phyloP scores from a whole-genome alignment of 2,113 vertebrate genomes.

The Cyprinodon tularosa region DNA sequence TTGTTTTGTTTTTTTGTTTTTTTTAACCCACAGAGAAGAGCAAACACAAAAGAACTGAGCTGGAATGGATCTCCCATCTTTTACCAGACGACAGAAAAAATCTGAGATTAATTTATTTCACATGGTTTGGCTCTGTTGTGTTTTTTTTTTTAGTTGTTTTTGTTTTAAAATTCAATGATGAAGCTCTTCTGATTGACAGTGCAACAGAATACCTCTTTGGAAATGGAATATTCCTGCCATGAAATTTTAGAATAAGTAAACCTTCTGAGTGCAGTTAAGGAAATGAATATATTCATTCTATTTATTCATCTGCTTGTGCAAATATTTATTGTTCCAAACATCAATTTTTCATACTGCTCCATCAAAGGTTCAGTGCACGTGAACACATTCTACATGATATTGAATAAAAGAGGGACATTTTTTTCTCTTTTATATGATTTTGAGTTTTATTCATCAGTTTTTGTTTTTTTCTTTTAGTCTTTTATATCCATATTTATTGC shows the following conservation, averaged over 20 bases:
- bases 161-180: neutral
- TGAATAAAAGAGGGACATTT: neutral
- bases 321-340: slow-evolving; percentile 16
- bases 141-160: neutral
- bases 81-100: neutral
- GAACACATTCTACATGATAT: neutral
- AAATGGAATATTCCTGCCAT: slow-evolving; percentile 15
- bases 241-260: neutral
- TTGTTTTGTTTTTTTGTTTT: too few species aligned
- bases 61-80: too few species aligned
- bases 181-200: neutral
- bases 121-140: neutral
- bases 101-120: neutral
- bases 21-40: too few species aligned
- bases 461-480: slow-evolving; percentile 12
- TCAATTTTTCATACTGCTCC: slow-evolving; percentile 12
- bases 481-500: slow-evolving; percentile 52
- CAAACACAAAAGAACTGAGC: too few species aligned
- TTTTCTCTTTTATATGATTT: neutral
- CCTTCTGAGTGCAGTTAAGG: slow-evolving; percentile 22
- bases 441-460: neutral
- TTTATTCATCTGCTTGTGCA: slow-evolving; percentile 39
- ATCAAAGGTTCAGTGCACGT: slow-evolving; percentile 5
- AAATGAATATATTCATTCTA: slow-evolving; percentile 32
- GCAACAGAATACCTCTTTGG: neutral